Conservation (phyloP, 2,888 invertebrate species). For the Junonia oenone region DNA sequence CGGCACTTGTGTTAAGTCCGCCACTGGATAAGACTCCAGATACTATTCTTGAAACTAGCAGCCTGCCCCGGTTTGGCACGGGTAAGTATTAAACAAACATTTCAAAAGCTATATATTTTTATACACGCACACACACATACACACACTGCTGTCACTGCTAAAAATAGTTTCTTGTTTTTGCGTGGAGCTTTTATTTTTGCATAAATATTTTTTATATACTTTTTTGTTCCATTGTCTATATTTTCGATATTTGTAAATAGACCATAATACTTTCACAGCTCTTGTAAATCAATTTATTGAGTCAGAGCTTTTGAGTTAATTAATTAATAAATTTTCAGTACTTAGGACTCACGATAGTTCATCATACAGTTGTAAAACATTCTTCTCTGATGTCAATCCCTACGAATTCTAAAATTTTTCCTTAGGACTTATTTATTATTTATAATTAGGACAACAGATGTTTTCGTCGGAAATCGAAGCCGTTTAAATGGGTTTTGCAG, state of each 20-base stretch:
- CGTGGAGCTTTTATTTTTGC: neutral
- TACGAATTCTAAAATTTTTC: neutral
- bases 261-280: no score
- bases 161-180: no score
- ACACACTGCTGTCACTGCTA: no score
- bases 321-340: neutral
- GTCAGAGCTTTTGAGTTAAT: no score
- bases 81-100: no score
- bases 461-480: neutral
- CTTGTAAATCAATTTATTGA: no score
- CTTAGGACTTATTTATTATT: neutral
- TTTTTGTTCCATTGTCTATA: neutral
- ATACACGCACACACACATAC: no score
- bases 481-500: neutral
- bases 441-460: neutral
- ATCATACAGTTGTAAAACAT: neutral
- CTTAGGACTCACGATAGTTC: neutral
- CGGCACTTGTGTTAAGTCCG: no score
- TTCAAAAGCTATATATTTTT: no score
- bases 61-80: no score
- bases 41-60: no score
- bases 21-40: no score
- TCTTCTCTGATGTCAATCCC: neutral
- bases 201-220: neutral
- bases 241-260: neutral